Base-by-base conservation (phyloP, 2,888 invertebrate species). In the Pristionchus arcanus region DNA sequence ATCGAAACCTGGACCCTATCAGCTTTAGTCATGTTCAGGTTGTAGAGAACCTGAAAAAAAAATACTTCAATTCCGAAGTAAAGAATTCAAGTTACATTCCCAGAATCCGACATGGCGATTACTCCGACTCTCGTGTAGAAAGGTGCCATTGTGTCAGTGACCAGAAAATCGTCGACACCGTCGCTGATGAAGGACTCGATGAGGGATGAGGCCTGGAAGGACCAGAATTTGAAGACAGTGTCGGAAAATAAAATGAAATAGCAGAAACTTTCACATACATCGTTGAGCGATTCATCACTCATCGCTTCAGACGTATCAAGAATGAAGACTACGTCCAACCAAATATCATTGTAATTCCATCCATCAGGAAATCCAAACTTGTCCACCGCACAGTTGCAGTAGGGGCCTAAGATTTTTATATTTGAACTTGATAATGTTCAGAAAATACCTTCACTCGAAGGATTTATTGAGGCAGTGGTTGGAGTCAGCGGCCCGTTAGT, bases 321-420 rank as follows among this genome's bases (percentile, higher is more conserved):
- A 37, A 74, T 21, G 37, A 74, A 31, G 5, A 74, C 42, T 7
- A 74, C 25, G 19, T 74, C 74, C 37, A 74, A 21, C 74, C 74
- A 74, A 21, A 74, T 74, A 25, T 74, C 74, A 37, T 74, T 74
- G 74, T 74, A 74, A 2, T 42, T 74, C 74, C 74, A 74, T 0
- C 19, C 74, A 37, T 7, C 21, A 31, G 74, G 37, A 37, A 74
- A 74, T 0, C 74, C 74, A 37, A 74, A 74, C 25, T 74, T 74
- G 42, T 74, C 74, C 37, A 74, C 74, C 16, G 21, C 74, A 11
- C 74, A 74, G 34, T 34, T 37, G 37, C 74, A 74, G 25, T 37
- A 74, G 1, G 37, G 37, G 19, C 74, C 74, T 74, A 34, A 15
- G 1, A 21, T 16, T 25, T 2, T 3, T 16, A 1, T 0, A 34